These are phyloP conservation scores for Platycercus adscitus DNA, from an alignment of 2,113 vertebrate species.

Conservation along the genomic window DNA sequence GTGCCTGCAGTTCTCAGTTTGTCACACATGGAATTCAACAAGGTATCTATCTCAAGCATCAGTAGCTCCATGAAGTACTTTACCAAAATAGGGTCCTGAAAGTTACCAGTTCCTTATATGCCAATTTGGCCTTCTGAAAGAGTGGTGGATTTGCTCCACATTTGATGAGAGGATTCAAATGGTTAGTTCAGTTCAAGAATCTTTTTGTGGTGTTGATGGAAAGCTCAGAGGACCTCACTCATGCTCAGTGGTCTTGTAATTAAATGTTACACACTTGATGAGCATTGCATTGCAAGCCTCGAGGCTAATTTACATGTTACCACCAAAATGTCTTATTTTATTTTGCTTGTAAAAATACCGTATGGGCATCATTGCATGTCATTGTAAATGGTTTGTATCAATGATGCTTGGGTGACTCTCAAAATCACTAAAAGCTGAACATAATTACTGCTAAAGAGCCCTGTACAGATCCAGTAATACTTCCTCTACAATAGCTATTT, in stretches of 20 bases:
- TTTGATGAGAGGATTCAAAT: neutral
- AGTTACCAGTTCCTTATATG: neutral
- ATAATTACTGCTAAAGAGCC: conserved; percentile 53
- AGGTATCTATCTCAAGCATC: neutral
- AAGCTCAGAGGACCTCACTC: conserved; percentile 17
- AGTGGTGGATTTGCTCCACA: neutral
- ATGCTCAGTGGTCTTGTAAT: conserved; percentile 57
- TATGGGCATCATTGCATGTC: conserved; percentile 27
- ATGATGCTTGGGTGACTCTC: conserved; percentile 40
- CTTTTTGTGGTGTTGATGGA: neutral
- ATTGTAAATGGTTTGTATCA: conserved; percentile 48
- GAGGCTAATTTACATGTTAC: conserved; percentile 61
- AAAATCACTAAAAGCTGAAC: conserved; percentile 41
- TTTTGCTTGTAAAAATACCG: conserved; percentile 40
- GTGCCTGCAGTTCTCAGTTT: neutral
- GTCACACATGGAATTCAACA: neutral
- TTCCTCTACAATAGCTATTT: conserved; percentile 4
- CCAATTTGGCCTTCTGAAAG: neutral
- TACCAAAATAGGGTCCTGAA: neutral
- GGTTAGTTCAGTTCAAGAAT: neutral
- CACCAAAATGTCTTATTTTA: conserved; percentile 60
- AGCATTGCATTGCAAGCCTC: conserved; percentile 43
- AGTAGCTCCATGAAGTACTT: neutral
- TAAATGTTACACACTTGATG: conserved; percentile 63
- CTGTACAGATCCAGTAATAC: neutral